Percentiles rank a stretch among this genome's conserved stretches.
Conservation (phyloP, 2,797 vertebrate species). For the Coendou prehensilis region DNA sequence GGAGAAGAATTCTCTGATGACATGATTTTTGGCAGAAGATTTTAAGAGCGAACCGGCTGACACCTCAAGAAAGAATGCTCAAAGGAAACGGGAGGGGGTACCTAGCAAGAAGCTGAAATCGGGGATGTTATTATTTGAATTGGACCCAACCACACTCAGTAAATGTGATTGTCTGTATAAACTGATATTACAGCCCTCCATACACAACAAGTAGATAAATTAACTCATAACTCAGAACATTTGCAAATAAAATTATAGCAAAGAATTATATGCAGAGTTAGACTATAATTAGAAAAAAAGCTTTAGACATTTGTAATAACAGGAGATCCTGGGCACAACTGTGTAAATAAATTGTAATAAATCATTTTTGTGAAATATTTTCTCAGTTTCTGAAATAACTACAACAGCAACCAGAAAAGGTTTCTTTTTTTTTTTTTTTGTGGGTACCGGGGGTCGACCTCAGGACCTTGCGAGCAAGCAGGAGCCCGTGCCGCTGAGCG, state of each 20-base stretch:
- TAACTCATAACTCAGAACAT: slow-evolving; percentile 52
- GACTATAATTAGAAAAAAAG: not conserved
- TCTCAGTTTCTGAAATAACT: slow-evolving; percentile 10
- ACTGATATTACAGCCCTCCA: not conserved
- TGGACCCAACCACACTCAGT: not conserved
- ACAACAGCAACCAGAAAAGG: not conserved
- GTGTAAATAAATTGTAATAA: not conserved
- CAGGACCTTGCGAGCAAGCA: too few species aligned
- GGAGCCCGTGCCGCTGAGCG: too few species aligned
- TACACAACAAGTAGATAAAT: slow-evolving; percentile 19
- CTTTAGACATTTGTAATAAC: not conserved
- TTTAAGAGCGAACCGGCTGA: not conserved
- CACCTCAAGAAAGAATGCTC: not conserved
- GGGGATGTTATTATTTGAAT: not conserved
- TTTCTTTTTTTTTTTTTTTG: not conserved
- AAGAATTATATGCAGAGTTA: not conserved
- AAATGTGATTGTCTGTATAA: not conserved
- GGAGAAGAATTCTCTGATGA: not conserved
- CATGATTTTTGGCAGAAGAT: not conserved
- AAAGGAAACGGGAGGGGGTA: not conserved
- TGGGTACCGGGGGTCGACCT: too few species aligned
- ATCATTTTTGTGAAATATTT: not conserved
- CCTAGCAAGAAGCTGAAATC: slow-evolving; percentile 9
- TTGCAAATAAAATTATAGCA: slow-evolving; percentile 10
- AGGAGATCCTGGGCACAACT: not conserved